Evolutionary conservation across 2,888 invertebrate species (phyloP).

Genomic region (Athalia cordata): DNA sequence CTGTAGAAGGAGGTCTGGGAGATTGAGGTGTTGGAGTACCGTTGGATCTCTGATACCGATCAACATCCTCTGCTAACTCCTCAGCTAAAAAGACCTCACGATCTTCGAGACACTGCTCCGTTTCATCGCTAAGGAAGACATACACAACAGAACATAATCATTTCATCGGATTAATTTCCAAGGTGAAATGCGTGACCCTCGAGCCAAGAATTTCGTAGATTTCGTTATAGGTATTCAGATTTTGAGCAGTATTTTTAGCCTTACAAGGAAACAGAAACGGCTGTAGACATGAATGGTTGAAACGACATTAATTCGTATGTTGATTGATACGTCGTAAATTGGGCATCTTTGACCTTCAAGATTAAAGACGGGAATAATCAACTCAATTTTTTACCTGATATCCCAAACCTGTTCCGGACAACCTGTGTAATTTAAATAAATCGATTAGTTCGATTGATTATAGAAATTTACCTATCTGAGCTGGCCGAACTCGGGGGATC

Average conservation of each 20-base stretch:
- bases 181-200: too few relatives aligned
- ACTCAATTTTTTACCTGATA: too few relatives aligned
- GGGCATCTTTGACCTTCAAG: too few relatives aligned
- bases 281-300: not conserved
- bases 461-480: slow-evolving; percentile 86
- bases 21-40: slow-evolving; percentile 83
- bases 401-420: too few relatives aligned
- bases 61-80: slow-evolving; percentile 63
- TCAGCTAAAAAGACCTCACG: slow-evolving; percentile 62
- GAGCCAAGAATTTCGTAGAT: not conserved
- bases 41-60: slow-evolving; percentile 60
- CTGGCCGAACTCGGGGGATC: slow-evolving; percentile 94
- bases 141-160: not conserved
- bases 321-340: too few relatives aligned
- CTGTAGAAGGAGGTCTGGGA: slow-evolving; percentile 85
- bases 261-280: not conserved
- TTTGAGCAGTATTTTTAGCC: not conserved
- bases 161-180: too few relatives aligned
- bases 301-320: too few relatives aligned
- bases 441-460: slow-evolving; percentile 1
- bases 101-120: slow-evolving; percentile 63
- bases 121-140: slow-evolving; percentile 57
- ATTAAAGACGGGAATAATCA: too few relatives aligned
- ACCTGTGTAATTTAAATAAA: not conserved
- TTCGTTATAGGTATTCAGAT: not conserved